Percentiles rank a stretch among this genome's conserved stretches.
phyloP scores from a whole-genome alignment of 2,113 vertebrate species.

The Emydura subglobosa region DNA sequence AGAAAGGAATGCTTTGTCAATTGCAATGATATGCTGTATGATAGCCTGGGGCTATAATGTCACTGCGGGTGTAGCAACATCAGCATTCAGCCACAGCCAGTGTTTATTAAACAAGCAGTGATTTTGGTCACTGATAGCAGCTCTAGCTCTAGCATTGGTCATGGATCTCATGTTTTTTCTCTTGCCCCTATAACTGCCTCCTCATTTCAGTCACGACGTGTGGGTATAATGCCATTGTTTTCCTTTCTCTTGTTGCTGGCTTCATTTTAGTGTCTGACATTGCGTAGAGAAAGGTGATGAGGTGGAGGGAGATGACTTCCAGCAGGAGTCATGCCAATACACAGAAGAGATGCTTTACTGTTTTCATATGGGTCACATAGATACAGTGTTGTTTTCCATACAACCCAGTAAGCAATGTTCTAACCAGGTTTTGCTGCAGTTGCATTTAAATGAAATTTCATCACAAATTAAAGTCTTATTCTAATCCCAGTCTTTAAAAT shows the following conservation, averaged over 20 bases:
- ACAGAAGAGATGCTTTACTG: not conserved
- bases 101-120: not conserved
- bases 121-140: not conserved
- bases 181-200: not conserved
- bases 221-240: not conserved
- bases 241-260: not conserved
- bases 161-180: not conserved
- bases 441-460: not conserved
- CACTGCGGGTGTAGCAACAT: not conserved
- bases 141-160: not conserved
- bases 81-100: not conserved
- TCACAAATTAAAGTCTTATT: not conserved
- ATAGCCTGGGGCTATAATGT: not conserved
- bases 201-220: not conserved
- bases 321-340: not conserved
- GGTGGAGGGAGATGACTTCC: not conserved
- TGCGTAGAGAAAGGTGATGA: not conserved
- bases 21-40: not conserved
- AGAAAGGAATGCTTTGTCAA: not conserved
- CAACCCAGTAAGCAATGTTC: not conserved
- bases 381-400: not conserved
- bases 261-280: not conserved
- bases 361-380: not conserved
- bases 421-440: not conserved
- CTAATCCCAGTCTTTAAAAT: not conserved